Conservation (phyloP, 2,113 vertebrate genomes). For the Panthera tigris region DNA sequence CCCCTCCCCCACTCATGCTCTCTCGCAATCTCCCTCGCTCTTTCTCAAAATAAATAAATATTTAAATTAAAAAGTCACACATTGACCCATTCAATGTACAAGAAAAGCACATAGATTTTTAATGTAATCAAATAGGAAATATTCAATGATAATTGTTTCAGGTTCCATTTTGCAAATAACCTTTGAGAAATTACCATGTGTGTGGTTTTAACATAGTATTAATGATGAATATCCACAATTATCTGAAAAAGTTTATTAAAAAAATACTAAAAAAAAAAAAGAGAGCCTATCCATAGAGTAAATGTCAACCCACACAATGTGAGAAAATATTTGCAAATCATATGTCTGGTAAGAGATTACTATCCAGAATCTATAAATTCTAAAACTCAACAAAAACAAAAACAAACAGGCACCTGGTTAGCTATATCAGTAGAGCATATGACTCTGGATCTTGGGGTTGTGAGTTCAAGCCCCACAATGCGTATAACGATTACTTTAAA, state of each 20-base stretch:
- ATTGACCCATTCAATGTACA: neutral
- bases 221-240: neutral
- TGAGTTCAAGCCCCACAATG: neutral
- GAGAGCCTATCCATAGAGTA: neutral
- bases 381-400: neutral
- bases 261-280: neutral
- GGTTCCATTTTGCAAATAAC: neutral
- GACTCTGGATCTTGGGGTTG: neutral
- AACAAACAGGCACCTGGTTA: neutral
- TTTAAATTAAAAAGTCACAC: neutral
- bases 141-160: neutral
- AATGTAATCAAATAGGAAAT: neutral
- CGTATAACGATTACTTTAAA: neutral
- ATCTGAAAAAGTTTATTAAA: neutral
- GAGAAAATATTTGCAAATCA: neutral
- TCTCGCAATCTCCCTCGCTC: too few relatives aligned
- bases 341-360: neutral
- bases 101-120: neutral
- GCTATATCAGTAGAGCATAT: neutral
- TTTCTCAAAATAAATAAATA: too few relatives aligned
- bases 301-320: neutral
- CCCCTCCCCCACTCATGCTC: too few relatives aligned
- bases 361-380: neutral
- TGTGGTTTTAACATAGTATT: neutral
- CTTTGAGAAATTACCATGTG: neutral